phyloP scores from a whole-genome alignment of 2,888 invertebrate species.

The Heteromurus nitidus region DNA sequence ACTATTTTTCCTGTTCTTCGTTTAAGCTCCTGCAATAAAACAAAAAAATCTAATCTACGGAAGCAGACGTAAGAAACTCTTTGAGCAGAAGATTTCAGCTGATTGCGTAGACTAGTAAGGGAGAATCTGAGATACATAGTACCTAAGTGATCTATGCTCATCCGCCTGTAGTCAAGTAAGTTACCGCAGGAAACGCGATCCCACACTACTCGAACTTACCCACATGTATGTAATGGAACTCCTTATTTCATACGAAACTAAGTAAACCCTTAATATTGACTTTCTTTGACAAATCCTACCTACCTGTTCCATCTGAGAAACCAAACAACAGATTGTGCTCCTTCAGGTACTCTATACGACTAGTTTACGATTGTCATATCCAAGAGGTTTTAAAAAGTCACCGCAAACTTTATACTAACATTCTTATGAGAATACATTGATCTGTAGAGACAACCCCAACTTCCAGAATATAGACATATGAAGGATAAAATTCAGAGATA shows the following conservation, averaged over 20 bases:
- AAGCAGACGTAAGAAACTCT: background rate
- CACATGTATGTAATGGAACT: no score
- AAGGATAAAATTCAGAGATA: no score
- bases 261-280: slow-evolving; percentile 22
- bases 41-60: slow-evolving; percentile 10
- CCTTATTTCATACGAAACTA: slow-evolving; percentile 1
- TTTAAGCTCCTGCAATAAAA: slow-evolving; percentile 3
- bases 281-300: slow-evolving; percentile 19
- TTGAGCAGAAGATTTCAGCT: background rate
- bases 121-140: background rate
- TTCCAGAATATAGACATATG: no score
- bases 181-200: slow-evolving; percentile 12
- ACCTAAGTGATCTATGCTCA: background rate
- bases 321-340: slow-evolving; percentile 19
- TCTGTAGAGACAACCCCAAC: no score
- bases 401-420: no score
- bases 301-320: slow-evolving; percentile 4
- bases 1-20: slow-evolving; percentile 5
- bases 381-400: no score
- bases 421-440: no score
- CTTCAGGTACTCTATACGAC: no score
- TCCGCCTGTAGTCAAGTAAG: background rate
- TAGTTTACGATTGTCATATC: no score
- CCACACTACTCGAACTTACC: no score
- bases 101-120: background rate